A percentile compares a stretch with the other conserved stretches of the same genome.
Evolutionary conservation across 2,113 vertebrate species (phyloP).

Genomic region (Isurus oxyrinchus): DNA sequence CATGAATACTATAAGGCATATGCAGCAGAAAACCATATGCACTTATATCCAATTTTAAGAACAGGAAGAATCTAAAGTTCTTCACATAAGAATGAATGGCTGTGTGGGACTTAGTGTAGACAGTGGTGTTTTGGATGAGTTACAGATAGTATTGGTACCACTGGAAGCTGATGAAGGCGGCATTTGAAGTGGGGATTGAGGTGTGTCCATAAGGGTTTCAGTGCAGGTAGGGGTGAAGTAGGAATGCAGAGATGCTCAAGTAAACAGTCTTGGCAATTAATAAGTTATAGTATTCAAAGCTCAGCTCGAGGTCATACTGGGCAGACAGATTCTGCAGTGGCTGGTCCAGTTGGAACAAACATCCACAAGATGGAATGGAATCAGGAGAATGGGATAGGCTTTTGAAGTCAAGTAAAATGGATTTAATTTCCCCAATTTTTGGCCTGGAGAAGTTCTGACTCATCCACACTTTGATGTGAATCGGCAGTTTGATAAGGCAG

Average conservation of each 20-base stretch:
- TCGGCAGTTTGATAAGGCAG: neutral
- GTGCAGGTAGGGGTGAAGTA: neutral
- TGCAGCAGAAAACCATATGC: too few relatives aligned
- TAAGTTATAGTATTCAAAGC: too few relatives aligned
- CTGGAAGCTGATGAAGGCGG: neutral
- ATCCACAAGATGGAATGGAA: too few relatives aligned
- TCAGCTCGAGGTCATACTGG: too few relatives aligned
- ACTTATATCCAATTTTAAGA: neutral
- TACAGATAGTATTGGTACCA: neutral
- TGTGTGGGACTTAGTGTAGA: neutral
- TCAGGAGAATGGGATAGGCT: too few relatives aligned
- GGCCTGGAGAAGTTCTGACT: neutral
- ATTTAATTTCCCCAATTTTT: neutral
- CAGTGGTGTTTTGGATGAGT: neutral
- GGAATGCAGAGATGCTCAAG: neutral
- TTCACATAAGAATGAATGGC: neutral
- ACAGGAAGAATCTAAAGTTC: neutral
- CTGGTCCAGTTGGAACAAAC: too few relatives aligned
- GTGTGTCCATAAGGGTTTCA: neutral
- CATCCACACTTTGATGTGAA: neutral
- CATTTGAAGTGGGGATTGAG: neutral
- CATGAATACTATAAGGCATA: neutral
- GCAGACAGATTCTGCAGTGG: too few relatives aligned
- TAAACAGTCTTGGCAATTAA: neutral
- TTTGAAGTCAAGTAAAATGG: neutral